Evolutionary conservation across 2,113 vertebrate species (phyloP), one percentile per base, ranked within the genome.

Genomic region (Chamaea fasciata): DNA sequence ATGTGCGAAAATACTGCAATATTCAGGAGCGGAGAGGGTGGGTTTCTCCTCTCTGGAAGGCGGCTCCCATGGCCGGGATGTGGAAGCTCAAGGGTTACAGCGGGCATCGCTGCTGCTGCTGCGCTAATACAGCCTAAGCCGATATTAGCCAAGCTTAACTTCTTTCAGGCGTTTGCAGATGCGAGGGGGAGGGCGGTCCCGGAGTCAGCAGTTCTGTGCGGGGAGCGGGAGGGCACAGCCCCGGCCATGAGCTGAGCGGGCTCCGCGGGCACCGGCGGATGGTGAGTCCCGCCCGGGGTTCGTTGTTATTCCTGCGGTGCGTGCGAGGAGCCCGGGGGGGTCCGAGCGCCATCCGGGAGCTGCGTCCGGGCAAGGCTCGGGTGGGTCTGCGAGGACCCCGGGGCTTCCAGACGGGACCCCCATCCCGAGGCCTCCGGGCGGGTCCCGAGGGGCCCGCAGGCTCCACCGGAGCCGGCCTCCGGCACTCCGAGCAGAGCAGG

Each of bases 41-140:
- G 21, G n/a, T 3, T 73, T 16, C 9, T 21, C 33, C 35, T 27
- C 1, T 16, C 42, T 6, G 62, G 37, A 9, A 16, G 6, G 15
- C 39, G 11, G 60, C 28, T 94, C 65, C 78, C 65, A 5, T 0
- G 0, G 37, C 20, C 15, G n/a, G 73, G 39, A 22, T 21, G 41
- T 3, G 68, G 79, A 56, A 75, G 3, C 53, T 84, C 39, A 96
- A 94, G 97, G 98, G 98, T 98, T 98, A 98, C 96, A 94, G 50
- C 41, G 50, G 78, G 87, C 82, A 41, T 89, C 71, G 95, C 95
- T 86, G 94, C 92, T 87, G 96, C 93, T 7, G 90, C 93, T 4
- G 92, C 92, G 97, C 96, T 98, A 98, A 98, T 98, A 91, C 97
- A 96, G 96, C 87, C 94, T 98, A 98, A 98, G 98, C 97, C 97